phyloP scores from a whole-genome alignment of 2,797 vertebrate genomes.

The Alectoris magna region DNA sequence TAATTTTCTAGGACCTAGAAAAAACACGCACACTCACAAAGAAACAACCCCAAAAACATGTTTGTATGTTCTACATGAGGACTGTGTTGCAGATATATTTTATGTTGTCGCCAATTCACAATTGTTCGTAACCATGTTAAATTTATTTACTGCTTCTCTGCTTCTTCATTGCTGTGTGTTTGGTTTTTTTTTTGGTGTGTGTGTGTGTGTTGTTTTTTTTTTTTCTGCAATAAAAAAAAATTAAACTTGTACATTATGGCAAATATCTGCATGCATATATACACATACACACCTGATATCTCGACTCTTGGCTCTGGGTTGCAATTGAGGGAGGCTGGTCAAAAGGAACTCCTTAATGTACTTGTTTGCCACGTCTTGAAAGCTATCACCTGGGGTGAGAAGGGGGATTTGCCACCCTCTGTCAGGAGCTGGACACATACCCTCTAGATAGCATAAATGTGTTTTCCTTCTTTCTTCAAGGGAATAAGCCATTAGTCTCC shows the following conservation, averaged over 20 bases:
- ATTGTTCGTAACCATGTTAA: not conserved
- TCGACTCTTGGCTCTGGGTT: not conserved
- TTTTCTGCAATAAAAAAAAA: not conserved
- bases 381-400: not conserved
- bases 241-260: not conserved
- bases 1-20: not conserved
- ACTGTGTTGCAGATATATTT: not conserved
- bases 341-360: not conserved
- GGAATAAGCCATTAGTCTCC: not conserved
- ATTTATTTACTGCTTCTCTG: too few species aligned
- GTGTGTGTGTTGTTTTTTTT: too few species aligned
- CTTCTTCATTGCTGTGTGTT: too few species aligned
- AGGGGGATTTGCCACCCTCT: not conserved
- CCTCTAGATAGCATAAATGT: not conserved
- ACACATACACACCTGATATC: not conserved
- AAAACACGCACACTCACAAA: not conserved
- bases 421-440: too few species aligned
- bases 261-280: not conserved
- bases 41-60: too few species aligned
- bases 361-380: not conserved
- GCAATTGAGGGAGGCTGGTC: too few species aligned
- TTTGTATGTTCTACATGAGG: not conserved
- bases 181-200: not conserved
- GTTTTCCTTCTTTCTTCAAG: not conserved
- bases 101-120: not conserved